These are phyloP conservation scores for Dryococelus australis DNA, from an alignment of 2,888 invertebrate genomes.

Conservation along the genomic window DNA sequence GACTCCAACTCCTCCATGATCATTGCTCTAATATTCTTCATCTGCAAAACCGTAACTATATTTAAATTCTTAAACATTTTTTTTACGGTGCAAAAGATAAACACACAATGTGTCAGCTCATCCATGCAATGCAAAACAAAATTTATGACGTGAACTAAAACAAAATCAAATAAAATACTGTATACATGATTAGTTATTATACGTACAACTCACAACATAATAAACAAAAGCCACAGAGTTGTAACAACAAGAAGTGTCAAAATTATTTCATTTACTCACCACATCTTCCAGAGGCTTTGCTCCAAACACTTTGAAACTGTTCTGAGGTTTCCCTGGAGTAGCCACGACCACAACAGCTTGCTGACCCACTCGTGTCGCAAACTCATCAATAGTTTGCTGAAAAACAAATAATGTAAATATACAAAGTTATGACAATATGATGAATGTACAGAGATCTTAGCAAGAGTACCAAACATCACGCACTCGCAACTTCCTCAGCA, in stretches of 20 bases:
- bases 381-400: slow-evolving; percentile 94
- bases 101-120: too few relatives aligned
- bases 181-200: too few relatives aligned
- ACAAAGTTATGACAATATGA: not conserved
- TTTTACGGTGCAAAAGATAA: too few relatives aligned
- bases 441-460: not conserved
- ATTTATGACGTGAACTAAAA: too few relatives aligned
- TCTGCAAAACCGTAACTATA: slow-evolving; percentile 52
- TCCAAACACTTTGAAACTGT: slow-evolving; percentile 95
- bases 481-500: slow-evolving; percentile 85
- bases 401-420: slow-evolving; percentile 46
- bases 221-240: too few relatives aligned
- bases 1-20: slow-evolving; percentile 96
- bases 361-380: slow-evolving; percentile 95
- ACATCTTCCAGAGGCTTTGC: slow-evolving; percentile 97
- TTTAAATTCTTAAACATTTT: too few relatives aligned
- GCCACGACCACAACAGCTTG: slow-evolving; percentile 96
- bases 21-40: slow-evolving; percentile 86
- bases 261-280: slow-evolving; percentile 33
- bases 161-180: too few relatives aligned
- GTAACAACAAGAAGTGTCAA: too few relatives aligned
- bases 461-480: slow-evolving; percentile 53
- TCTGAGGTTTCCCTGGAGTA: slow-evolving; percentile 95
- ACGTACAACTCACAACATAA: too few relatives aligned
- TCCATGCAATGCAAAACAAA: too few relatives aligned